Conservation (phyloP, 2,888 invertebrate species). For the Steinernema hermaphroditum region DNA sequence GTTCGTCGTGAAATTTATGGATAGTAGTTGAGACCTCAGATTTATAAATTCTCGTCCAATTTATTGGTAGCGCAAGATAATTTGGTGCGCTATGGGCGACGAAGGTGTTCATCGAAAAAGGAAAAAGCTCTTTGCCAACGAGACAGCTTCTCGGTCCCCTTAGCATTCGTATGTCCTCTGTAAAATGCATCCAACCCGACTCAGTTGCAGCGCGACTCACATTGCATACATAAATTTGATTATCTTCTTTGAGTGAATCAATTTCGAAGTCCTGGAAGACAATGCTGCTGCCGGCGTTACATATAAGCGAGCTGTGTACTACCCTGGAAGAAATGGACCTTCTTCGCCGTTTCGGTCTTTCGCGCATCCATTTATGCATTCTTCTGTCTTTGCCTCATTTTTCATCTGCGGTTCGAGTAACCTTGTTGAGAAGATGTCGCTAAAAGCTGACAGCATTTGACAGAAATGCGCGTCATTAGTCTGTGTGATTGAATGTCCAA, state of each 20-base stretch:
- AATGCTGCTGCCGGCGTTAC: constrained; percentile 24
- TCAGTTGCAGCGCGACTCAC: not conserved
- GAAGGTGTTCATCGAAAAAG: not conserved
- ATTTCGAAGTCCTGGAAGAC: constrained; percentile 22
- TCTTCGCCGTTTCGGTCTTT: not conserved
- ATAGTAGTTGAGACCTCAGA: constrained; percentile 3
- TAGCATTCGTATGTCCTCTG: not conserved
- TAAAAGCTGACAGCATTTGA: not conserved
- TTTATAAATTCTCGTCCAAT: constrained; percentile 16
- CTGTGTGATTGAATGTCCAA: not conserved
- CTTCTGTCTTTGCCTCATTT: constrained; percentile 10
- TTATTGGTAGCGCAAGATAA: not conserved
- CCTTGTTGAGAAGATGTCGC: constrained; percentile 14
- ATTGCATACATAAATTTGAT: constrained; percentile 1
- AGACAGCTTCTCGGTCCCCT: not conserved
- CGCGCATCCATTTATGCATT: not conserved
- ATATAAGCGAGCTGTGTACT: not conserved
- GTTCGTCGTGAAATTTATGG: constrained; percentile 1
- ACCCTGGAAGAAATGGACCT: not conserved
- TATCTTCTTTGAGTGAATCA: constrained; percentile 19
- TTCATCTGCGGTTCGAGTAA: not conserved
- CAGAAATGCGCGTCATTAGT: not conserved
- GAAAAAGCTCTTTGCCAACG: not conserved
- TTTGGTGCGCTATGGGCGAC: not conserved
- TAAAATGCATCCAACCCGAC: not conserved